phyloP scores from a whole-genome alignment of 2,888 invertebrate species.

The Thumatha senex region DNA sequence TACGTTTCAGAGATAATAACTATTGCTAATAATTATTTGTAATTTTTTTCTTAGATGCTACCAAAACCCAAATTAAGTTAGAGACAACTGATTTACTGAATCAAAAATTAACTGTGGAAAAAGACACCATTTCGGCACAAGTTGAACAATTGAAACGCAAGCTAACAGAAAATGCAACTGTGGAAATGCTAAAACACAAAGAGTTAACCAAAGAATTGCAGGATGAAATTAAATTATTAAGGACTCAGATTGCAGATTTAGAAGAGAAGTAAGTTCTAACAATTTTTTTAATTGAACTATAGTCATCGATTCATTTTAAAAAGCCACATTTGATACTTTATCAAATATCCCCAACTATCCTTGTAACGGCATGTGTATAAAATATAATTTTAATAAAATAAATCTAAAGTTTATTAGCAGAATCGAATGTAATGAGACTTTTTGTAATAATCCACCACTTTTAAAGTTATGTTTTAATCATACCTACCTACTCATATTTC shows the following conservation, averaged over 20 bases:
- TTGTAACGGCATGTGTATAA: too few relatives aligned
- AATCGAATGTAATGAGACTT: too few relatives aligned
- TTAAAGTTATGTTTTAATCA: too few relatives aligned
- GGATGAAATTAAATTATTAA: constrained; percentile 46
- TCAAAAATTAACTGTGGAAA: constrained; percentile 46
- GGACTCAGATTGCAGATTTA: constrained; percentile 52
- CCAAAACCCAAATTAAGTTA: constrained; percentile 43
- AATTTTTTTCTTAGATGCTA: neutral
- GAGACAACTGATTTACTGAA: constrained; percentile 43
- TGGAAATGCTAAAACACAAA: constrained; percentile 48
- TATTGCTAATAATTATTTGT: too few relatives aligned
- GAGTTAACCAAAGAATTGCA: constrained; percentile 49
- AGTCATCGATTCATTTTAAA: too few relatives aligned
- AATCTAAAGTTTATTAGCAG: too few relatives aligned
- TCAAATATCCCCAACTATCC: too few relatives aligned
- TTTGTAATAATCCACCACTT: too few relatives aligned
- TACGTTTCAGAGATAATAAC: too few relatives aligned
- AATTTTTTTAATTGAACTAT: neutral
- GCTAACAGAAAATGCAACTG: constrained; percentile 46
- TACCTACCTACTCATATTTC: too few relatives aligned
- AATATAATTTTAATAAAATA: too few relatives aligned
- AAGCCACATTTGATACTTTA: too few relatives aligned
- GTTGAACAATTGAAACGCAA: constrained; percentile 50
- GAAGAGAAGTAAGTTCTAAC: constrained; percentile 55
- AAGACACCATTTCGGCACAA: constrained; percentile 46